phyloP scores from a whole-genome alignment of 2,888 invertebrate genomes.

The Nymphalis polychloros region DNA sequence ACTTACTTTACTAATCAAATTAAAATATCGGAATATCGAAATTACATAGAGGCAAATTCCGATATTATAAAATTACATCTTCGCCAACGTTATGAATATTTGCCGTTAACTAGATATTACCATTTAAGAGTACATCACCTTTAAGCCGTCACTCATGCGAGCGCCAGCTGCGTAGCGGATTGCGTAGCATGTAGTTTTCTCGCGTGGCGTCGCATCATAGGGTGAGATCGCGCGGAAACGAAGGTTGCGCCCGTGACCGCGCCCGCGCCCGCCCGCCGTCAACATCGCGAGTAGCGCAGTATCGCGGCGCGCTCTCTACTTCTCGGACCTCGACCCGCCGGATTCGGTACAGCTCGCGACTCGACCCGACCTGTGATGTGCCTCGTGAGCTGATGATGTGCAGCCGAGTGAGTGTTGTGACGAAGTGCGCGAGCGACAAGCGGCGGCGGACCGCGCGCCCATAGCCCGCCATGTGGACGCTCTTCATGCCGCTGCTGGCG shows the following conservation, averaged over 20 bases:
- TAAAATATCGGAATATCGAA: slow-evolving; percentile 4
- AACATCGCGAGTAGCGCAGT: slow-evolving; percentile 63
- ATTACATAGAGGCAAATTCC: background rate
- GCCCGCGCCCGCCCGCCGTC: slow-evolving; percentile 63
- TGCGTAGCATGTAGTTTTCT: slow-evolving; percentile 52
- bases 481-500: slow-evolving; percentile 64
- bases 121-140: slow-evolving; percentile 26
- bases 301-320: slow-evolving; percentile 70
- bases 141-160: slow-evolving; percentile 44
- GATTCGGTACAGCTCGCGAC: slow-evolving; percentile 43
- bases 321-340: slow-evolving; percentile 64
- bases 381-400: slow-evolving; percentile 66
- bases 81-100: slow-evolving; percentile 26
- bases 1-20: slow-evolving; percentile 10
- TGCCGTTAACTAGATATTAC: slow-evolving; percentile 31
- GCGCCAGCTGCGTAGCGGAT: slow-evolving; percentile 51
- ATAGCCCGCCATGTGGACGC: slow-evolving; percentile 71
- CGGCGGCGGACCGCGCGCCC: slow-evolving; percentile 59
- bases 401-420: slow-evolving; percentile 66
- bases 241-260: slow-evolving; percentile 81
- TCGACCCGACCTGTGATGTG: slow-evolving; percentile 62
- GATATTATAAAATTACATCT: background rate
- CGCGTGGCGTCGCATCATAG: slow-evolving; percentile 56
- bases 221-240: slow-evolving; percentile 72
- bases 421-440: slow-evolving; percentile 63